Percentiles rank a stretch among this genome's conserved stretches.
Conservation (phyloP, 2,113 vertebrate genomes). For the Prionailurus bengalensis region DNA sequence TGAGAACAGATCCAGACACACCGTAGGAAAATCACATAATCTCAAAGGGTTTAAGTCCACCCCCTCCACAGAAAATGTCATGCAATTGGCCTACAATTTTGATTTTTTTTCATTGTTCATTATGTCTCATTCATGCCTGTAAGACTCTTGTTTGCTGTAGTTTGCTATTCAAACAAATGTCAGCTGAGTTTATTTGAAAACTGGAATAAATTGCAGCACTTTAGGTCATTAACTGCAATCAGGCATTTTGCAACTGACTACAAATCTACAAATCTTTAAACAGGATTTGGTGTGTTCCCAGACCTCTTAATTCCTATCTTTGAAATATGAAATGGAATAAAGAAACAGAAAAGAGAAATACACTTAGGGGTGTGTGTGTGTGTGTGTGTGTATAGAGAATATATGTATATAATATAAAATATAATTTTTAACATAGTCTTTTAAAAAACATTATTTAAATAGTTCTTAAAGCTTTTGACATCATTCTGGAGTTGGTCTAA, state of each 20-base stretch:
- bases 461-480: constrained; percentile 64
- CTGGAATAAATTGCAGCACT: constrained; percentile 38
- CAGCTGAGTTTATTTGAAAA: constrained; percentile 71
- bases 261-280: background rate
- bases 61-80: background rate
- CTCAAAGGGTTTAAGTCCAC: constrained; percentile 34
- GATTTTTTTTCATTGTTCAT: constrained; percentile 49
- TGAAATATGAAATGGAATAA: constrained; percentile 56
- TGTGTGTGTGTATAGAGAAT: background rate
- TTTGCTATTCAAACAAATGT: constrained; percentile 74
- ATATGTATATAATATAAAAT: background rate
- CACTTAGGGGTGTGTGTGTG: constrained; percentile 1
- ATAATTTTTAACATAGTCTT: constrained; percentile 63
- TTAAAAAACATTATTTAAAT: constrained; percentile 72
- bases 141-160: constrained; percentile 62
- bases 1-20: constrained; percentile 50
- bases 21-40: constrained; percentile 61
- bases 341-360: constrained; percentile 46
- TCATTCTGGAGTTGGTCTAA: constrained; percentile 64
- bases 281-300: background rate
- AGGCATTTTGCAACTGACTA: background rate
- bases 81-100: constrained; percentile 9
- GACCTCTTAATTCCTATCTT: constrained; percentile 43
- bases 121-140: constrained; percentile 56
- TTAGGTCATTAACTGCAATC: constrained; percentile 59